Evolutionary conservation across 2,797 vertebrate genomes (phyloP), one percentile per base, ranked within the genome.

Genomic region (Sebastes taczanowskii): DNA sequence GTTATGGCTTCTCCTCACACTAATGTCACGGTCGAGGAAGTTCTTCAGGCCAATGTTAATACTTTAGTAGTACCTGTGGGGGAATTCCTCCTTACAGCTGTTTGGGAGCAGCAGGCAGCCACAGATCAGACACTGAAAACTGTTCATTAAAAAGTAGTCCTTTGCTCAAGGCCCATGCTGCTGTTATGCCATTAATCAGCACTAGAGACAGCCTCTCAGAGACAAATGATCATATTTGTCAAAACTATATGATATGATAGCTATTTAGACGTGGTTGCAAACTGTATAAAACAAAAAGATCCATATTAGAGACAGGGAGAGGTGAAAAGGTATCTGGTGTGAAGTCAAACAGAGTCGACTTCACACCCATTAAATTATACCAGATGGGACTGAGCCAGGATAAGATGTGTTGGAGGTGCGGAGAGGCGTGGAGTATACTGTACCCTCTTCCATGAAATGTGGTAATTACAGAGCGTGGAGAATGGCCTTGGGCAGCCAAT

Each of bases 331-430:
- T 20, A 25, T 71, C 29, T 5, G 58, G 32, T 23, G 22, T 63
- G 8, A 55, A 59, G 29, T 71, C 34, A 64, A 55, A 66, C 9
- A 80, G 29, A 5, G 20, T 60, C 25, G 8, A 71, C 34, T 74
- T 78, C 16, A 70, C 11, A 4, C 10, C 64, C 11, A 35, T 58
- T 35, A 69, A 82, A 77, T 77, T 38, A 60, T 34, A 81, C 55
- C 82, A 88, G 79, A 85, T 85, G 76, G 61, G 25, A 27, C 62
- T 58, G 53, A 87, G 71, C 27, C 32, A 29, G 75, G 67, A 56
- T 27, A 32, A 46, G 53, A 77, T 77, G 66, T 67, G 71, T 49
- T 69, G 23, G 34, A 82, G 61, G 35, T 76, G 59, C 49, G 18
- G 22, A 52, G 74, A 78, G 29, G 23, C 22, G 73, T 5, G 11